A percentile compares a stretch with the other conserved stretches of the same genome.
These are phyloP conservation scores for Otocyon megalotis DNA, from an alignment of 2,113 vertebrate genomes.

Conservation along the genomic window DNA sequence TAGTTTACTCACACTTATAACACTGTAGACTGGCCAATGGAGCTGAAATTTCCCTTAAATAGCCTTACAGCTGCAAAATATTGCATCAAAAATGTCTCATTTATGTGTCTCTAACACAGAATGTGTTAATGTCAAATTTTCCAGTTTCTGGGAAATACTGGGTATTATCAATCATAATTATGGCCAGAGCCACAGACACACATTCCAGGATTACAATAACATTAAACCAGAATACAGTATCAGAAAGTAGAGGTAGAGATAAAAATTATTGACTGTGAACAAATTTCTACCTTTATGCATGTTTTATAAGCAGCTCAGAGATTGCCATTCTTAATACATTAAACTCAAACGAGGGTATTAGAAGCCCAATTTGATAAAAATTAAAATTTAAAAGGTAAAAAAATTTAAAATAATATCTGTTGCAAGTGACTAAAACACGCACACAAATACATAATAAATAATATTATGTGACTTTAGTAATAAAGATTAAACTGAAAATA, in stretches of 20 bases:
- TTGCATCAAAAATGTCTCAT: not conserved
- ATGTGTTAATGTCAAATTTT: not conserved
- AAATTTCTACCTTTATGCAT: not conserved
- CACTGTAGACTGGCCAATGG: not conserved
- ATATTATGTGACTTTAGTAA: not conserved
- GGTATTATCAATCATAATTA: not conserved
- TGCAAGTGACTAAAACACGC: not conserved
- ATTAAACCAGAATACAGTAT: not conserved
- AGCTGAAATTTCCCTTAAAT: not conserved
- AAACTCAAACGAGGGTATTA: not conserved
- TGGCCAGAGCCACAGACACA: not conserved
- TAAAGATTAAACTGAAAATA: not conserved
- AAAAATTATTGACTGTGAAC: not conserved
- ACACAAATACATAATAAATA: not conserved
- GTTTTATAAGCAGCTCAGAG: not conserved
- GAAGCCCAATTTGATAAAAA: not conserved
- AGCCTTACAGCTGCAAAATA: not conserved
- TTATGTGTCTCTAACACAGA: not conserved
- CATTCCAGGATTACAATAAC: not conserved
- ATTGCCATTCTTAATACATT: not conserved
- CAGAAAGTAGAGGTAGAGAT: not conserved
- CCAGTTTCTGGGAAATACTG: not conserved
- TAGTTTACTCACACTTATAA: not conserved
- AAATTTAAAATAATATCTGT: not conserved
- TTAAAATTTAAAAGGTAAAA: constrained; percentile 6